Base-by-base conservation (phyloP, 2,888 invertebrate genomes). In the Parnassius smintheus region DNA sequence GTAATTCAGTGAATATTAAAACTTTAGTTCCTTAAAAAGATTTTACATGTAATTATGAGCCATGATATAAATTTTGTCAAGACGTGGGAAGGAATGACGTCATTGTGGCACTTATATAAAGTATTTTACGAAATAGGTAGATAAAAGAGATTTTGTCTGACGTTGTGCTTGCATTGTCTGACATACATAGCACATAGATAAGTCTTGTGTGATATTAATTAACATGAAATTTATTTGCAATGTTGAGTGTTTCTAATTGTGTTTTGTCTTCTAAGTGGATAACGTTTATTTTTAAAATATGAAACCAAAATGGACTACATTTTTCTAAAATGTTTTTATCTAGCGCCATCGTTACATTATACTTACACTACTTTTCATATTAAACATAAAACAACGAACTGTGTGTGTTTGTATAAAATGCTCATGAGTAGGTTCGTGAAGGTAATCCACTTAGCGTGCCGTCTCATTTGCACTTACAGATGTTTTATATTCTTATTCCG, bases 61-160 rank as follows among this genome's bases (percentile, higher is more conserved):
- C 61, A 51, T 12, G 45, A 51, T 45, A 46, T 52, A 52, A 35
- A 41, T 12, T 50, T 52, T 56, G 56, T 56, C 35, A 44, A 13
- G 45, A 80, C 78, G 86, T 88, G 83, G 87, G 86, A 74, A 62
- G 65, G 57, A 68, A 56, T 86, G 82, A 84, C 85, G 86, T 86
- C 86, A 86, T 76, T 25, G 22, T 62, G 56, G 65, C 41, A 45
- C 56, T 46, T 45, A 1, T 45, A 35, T 62, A 67, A 53, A 49
- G 54, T 42, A 64, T 59, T 65, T 65, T 35, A 35, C 35, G 35
- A 35, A 35, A 7, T 7, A 7, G 35, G 35, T 35, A 35, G 35
- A 35, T 35, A 35, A 35, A 35, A 35, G 35, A 35, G 35, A 35
- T 35, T 35, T 35, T 35, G 35, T 35, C 35, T 7, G 35, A 35